Conservation (phyloP, 92 coral and sea anemone genomes). For the Parazoanthus swiftii region DNA sequence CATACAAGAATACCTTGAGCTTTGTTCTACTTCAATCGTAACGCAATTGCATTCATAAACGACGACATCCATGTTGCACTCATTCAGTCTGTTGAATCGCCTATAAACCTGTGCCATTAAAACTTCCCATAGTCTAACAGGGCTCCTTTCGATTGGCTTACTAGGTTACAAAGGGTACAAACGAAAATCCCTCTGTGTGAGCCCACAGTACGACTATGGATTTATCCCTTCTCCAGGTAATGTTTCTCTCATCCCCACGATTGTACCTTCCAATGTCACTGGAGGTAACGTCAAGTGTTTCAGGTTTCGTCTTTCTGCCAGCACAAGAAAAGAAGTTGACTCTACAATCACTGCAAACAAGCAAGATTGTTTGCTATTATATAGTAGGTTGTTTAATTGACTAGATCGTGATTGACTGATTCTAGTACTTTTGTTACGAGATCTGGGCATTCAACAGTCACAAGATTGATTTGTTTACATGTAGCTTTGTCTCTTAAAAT, state of each 20-base stretch:
- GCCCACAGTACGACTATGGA: slow-evolving; percentile 7
- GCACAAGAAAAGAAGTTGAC: no score
- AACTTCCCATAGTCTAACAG: slow-evolving; percentile 13
- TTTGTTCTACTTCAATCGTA: no score
- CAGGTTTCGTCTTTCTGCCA: neutral
- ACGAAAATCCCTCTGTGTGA: slow-evolving; percentile 22
- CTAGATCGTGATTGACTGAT: no score
- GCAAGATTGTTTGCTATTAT: no score
- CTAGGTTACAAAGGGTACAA: slow-evolving; percentile 32
- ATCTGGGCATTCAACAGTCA: no score
- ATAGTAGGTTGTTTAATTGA: no score
- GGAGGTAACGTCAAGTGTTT: neutral
- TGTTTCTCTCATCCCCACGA: neutral
- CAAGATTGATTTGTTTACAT: no score
- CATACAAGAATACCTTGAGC: no score
- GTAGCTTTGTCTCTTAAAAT: no score
- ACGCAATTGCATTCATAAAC: neutral
- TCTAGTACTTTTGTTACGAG: no score
- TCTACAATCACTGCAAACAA: no score
- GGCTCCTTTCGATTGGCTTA: slow-evolving; percentile 41
- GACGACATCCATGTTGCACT: neutral
- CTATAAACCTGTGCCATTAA: neutral
- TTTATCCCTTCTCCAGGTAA: slow-evolving; percentile 10
- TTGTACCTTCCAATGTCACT: no score
- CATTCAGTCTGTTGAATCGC: neutral